Percentiles rank a stretch among this genome's conserved stretches.
Conservation (phyloP, 2,888 invertebrate species). For the Sminthurinus aureus region DNA sequence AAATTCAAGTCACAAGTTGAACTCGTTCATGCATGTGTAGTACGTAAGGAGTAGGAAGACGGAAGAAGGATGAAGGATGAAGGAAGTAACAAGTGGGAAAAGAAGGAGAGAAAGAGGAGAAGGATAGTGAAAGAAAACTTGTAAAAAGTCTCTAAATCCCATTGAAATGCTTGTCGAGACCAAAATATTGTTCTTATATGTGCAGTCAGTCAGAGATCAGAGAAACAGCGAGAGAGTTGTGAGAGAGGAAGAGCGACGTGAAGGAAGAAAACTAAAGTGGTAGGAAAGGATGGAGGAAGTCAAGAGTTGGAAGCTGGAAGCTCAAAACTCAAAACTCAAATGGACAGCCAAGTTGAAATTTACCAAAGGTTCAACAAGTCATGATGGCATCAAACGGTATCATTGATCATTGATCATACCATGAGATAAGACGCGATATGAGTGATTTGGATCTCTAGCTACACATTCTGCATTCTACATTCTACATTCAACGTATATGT, state of each 20-base stretch:
- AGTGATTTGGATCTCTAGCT: too few species aligned
- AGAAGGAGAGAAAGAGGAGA: slow-evolving; percentile 13
- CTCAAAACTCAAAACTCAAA: not conserved
- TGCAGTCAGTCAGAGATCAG: not conserved
- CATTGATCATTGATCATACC: too few species aligned
- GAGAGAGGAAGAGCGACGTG: not conserved
- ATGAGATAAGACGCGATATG: too few species aligned
- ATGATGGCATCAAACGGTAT: not conserved
- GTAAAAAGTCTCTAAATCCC: too few species aligned
- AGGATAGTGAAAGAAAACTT: not conserved
- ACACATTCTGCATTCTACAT: not conserved
- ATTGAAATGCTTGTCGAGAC: slow-evolving; percentile 33
- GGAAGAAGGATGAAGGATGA: slow-evolving; percentile 13
- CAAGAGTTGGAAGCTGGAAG: not conserved
- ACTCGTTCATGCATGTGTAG: not conserved
- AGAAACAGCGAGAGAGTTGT: not conserved
- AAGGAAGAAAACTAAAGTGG: not conserved
- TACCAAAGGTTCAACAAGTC: not conserved
- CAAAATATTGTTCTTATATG: too few species aligned
- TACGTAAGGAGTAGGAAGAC: not conserved
- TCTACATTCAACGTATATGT: slow-evolving; percentile 11
- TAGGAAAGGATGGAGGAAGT: not conserved
- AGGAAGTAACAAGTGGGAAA: not conserved
- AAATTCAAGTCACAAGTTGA: not conserved
- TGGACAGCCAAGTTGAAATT: slow-evolving; percentile 11